Base-by-base conservation (phyloP, 37 sponge, comb jelly and placozoan species). In the Beroe ovata region DNA sequence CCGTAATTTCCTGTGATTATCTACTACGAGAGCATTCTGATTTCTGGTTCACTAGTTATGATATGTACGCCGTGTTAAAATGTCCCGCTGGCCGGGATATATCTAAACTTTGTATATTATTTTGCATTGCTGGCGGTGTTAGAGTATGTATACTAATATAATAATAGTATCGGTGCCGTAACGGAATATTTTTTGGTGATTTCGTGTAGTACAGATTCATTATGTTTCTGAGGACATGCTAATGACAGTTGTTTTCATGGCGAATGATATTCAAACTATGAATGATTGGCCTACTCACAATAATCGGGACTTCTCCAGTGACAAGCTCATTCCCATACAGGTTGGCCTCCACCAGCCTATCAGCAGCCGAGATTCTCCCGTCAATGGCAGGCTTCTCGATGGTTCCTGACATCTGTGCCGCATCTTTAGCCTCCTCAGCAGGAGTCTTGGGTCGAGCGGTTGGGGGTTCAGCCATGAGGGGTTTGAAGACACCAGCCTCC, bases 381-480 rank as follows among this genome's bases (percentile, higher is more conserved):
- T 77, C 84, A 23, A 77, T 77, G 19, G 22, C 47, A 3, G 84
- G 84, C 47, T 77, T 77, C 84, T 77, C 84, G 21, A 77, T 77
- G n/a, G 38, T 77, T 39, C 28, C 54, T 0, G 84, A 77, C 84
- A 77, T 77, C 54, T 77, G 84, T 6, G 84, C 84, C 1, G 54
- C 22, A 33, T 77, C 84, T 25, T 77, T 77, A 25, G 84, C 84
- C 38, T 77, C 41, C 28, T 77, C 84, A 20, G 54, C 54, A 28
- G 84, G 84, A 25, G 84, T 77, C 33, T 77, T 77, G 16, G 84
- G 84, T 40, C 84, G 4, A 16, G 63, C 63, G 21, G 20, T 20
- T 0, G 84, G 84, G 22, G 84, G 84, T 40, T 77, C 47, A 23
- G 84, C 84, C 84, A 77, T 77, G 26, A 77, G 84, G n/a, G 84